Percentiles rank a stretch among this genome's conserved stretches.
Conservation (phyloP, 2,797 vertebrate genomes). For the Smutsia temminckii region DNA sequence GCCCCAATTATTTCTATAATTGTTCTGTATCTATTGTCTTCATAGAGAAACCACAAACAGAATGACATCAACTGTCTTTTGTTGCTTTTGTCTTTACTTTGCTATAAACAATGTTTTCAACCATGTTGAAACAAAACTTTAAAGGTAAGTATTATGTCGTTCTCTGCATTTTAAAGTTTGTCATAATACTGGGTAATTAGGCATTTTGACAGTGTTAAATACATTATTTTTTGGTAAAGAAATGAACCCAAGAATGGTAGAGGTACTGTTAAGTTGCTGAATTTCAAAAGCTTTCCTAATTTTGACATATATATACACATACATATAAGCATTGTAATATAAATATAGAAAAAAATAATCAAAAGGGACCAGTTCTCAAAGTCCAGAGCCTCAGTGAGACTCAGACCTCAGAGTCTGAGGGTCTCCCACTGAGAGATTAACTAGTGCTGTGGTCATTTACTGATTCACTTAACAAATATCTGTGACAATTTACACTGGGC, state of each 20-base stretch:
- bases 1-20: not conserved
- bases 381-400: not conserved
- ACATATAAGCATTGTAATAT: not conserved
- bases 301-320: not conserved
- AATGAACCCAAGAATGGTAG: not conserved
- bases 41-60: accelerated
- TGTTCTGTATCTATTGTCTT: not conserved
- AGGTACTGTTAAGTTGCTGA: not conserved
- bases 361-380: not conserved
- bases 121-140: not conserved
- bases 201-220: not conserved
- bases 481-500: not conserved
- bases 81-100: not conserved
- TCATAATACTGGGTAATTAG: not conserved
- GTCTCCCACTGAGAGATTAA: not conserved
- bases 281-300: not conserved
- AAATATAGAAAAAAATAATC: not conserved
- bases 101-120: not conserved
- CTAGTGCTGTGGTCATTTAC: accelerated
- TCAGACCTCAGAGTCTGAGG: not conserved
- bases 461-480: not conserved
- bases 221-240: not conserved
- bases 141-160: not conserved
- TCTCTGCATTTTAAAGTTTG: not conserved
- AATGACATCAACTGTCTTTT: accelerated